Evolutionary conservation across 2,113 vertebrate species (phyloP).

Genomic region (Corythornis vintsioides): DNA sequence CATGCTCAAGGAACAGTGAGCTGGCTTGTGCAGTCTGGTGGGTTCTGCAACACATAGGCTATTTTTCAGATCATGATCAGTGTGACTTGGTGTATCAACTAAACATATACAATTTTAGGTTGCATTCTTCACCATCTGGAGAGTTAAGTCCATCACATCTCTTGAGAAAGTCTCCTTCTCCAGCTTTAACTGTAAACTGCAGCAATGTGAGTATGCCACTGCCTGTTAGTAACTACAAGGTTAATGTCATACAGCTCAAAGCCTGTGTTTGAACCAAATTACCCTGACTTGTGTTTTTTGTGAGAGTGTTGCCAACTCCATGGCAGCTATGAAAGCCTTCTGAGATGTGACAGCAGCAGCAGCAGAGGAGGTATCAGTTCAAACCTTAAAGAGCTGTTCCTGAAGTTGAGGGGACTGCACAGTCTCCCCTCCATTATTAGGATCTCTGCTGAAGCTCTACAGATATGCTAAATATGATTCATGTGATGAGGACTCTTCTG

Average conservation of each 20-base stretch:
- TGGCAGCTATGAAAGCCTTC: not conserved
- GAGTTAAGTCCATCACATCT: conserved; percentile 80
- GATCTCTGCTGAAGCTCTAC: not conserved
- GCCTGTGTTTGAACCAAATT: not conserved
- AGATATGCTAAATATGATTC: not conserved
- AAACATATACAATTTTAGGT: conserved; percentile 70
- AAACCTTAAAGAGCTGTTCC: not conserved
- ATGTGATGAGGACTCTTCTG: not conserved
- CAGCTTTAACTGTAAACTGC: conserved; percentile 68
- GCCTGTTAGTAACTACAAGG: not conserved
- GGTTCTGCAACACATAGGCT: not conserved
- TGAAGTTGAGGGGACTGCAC: not conserved
- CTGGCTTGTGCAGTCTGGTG: not conserved
- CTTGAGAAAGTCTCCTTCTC: conserved; percentile 79
- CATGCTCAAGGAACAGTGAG: not conserved
- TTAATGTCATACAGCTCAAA: not conserved
- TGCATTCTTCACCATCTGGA: conserved; percentile 84
- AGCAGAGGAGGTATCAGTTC: not conserved
- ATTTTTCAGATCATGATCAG: not conserved
- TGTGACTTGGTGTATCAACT: not conserved
- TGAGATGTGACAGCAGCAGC: not conserved
- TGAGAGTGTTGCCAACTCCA: not conserved
- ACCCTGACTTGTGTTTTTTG: not conserved
- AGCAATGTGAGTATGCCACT: conserved; percentile 77
- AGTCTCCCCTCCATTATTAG: not conserved